These are phyloP conservation scores for Crypturellus tataupa DNA, from an alignment of 2,797 vertebrate genomes.

Conservation along the genomic window DNA sequence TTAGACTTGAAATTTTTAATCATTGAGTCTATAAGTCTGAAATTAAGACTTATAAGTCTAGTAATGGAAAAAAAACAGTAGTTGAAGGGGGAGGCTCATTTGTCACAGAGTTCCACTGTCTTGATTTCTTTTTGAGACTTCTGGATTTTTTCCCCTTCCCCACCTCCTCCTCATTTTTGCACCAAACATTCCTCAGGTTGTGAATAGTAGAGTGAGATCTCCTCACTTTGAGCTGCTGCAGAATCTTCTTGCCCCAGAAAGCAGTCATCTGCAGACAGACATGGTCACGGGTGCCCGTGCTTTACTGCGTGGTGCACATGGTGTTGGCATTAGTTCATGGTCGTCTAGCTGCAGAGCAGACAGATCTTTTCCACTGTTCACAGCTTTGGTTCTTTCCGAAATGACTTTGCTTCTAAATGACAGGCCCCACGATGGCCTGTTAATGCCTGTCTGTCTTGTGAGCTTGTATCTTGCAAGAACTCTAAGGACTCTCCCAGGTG, in stretches of 20 bases:
- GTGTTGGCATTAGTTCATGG: neutral
- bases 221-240: neutral
- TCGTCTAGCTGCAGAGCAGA: neutral
- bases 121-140: neutral
- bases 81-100: neutral
- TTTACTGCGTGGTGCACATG: neutral
- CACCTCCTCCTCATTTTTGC: neutral
- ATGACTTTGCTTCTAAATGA: neutral
- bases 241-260: neutral
- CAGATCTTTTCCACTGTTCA: neutral
- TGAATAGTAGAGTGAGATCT: neutral
- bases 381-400: neutral
- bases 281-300: neutral
- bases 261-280: neutral
- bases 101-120: neutral
- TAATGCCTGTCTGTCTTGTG: neutral
- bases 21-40: neutral
- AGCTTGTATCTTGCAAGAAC: neutral
- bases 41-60: too few species aligned
- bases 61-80: rapidly evolving
- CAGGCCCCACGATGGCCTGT: neutral
- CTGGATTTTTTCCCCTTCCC: neutral
- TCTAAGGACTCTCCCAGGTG: neutral
- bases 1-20: neutral
- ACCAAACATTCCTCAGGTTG: neutral